Evolutionary conservation across 2,888 invertebrate genomes (phyloP).

Genomic region (Leuctra nigra): DNA sequence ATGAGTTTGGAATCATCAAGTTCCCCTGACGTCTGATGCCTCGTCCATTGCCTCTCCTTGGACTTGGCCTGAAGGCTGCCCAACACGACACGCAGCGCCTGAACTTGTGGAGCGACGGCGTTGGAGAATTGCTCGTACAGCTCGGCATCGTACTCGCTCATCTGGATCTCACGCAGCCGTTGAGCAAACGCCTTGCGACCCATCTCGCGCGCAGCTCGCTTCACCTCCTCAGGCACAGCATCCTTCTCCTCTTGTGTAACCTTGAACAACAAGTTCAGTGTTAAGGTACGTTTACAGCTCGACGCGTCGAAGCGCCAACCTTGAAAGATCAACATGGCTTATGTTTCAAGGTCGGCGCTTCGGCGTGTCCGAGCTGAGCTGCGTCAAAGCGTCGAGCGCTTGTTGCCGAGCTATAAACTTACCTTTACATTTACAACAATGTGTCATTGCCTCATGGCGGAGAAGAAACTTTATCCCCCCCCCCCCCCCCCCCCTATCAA

Average conservation of each 20-base stretch:
- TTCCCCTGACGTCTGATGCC: conserved; percentile 92
- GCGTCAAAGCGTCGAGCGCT: no score
- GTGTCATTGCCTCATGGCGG: neutral
- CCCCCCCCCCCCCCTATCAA: no score
- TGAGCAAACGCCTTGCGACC: conserved; percentile 82
- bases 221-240: conserved; percentile 82
- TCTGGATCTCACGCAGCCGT: conserved; percentile 81
- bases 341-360: no score
- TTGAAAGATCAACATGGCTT: no score
- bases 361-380: no score
- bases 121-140: conserved; percentile 76
- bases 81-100: conserved; percentile 77
- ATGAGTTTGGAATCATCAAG: conserved; percentile 92
- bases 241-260: conserved; percentile 88
- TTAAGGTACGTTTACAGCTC: no score
- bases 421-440: no score
- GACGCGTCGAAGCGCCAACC: no score
- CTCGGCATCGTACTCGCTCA: conserved; percentile 90
- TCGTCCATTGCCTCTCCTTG: conserved; percentile 88
- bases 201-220: conserved; percentile 88
- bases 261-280: no score
- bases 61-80: conserved; percentile 85
- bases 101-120: conserved; percentile 75
- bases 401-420: no score
- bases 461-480: no score